These are phyloP conservation scores for Deroplatys truncata DNA, from an alignment of 2,888 invertebrate species.

Conservation along the genomic window DNA sequence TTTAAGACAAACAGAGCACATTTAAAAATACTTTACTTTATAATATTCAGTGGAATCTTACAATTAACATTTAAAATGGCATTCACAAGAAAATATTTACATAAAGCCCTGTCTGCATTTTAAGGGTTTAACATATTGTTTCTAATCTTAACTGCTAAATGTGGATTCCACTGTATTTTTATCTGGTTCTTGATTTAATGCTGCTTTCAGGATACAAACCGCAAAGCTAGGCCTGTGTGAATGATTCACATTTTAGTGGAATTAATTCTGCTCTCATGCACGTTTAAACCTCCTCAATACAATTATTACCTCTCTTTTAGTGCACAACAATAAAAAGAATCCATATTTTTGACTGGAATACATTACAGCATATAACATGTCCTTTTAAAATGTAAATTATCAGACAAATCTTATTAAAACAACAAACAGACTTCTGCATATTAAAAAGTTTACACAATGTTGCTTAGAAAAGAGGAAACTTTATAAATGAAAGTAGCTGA, in stretches of 20 bases:
- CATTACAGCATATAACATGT: conserved; percentile 12
- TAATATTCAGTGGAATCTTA: neutral
- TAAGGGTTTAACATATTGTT: neutral
- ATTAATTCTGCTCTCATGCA: neutral
- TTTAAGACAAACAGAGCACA: neutral
- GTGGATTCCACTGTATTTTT: neutral
- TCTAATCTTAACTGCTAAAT: neutral
- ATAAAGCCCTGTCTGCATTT: neutral
- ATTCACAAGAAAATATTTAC: neutral
- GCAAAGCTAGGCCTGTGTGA: neutral
- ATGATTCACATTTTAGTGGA: neutral
- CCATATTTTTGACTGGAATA: neutral
- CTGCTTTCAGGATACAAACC: neutral
- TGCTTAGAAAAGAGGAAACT: conserved; percentile 18
- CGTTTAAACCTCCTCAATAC: no score
- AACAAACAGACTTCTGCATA: conserved; percentile 23
- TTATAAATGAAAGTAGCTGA: conserved; percentile 13
- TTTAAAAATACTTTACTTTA: neutral
- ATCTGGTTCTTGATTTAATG: neutral
- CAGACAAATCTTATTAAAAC: conserved; percentile 12
- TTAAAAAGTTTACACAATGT: conserved; percentile 23
- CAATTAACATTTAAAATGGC: neutral
- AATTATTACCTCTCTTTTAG: no score
- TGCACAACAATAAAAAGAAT: neutral
- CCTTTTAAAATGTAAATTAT: neutral